phyloP scores from a whole-genome alignment of 35 echinoderm and acorn worm genomes.

The Heliocidaris erythrogramma region DNA sequence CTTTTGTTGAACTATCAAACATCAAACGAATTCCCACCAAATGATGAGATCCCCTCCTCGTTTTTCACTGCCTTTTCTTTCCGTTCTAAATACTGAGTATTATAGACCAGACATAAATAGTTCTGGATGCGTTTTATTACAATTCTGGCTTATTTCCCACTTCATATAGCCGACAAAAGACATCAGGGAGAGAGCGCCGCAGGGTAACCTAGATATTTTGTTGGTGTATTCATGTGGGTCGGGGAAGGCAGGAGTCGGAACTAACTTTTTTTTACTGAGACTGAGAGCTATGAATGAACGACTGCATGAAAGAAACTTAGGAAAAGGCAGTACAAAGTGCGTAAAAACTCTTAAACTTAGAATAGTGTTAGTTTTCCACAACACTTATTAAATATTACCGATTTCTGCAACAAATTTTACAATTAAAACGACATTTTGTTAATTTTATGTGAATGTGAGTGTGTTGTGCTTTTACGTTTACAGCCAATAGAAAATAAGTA shows the following conservation, averaged over 20 bases:
- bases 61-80: neutral
- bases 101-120: conserved; percentile 17
- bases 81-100: neutral
- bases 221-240: conserved; percentile 23
- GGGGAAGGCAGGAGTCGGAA: neutral
- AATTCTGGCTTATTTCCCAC: conserved; percentile 4
- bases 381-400: too few species aligned
- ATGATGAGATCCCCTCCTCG: neutral
- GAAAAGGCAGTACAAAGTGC: neutral
- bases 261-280: too few species aligned
- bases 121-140: neutral
- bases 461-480: too few species aligned
- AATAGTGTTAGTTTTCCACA: neutral
- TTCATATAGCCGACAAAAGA: conserved; percentile 14
- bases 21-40: neutral
- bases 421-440: too few species aligned
- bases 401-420: too few species aligned
- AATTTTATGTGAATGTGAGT: too few species aligned
- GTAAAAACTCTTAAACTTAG: neutral
- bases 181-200: neutral
- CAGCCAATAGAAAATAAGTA: too few species aligned
- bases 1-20: conserved; percentile 1
- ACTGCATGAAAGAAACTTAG: neutral
- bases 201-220: conserved; percentile 36
- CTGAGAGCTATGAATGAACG: neutral